Base-by-base conservation (phyloP, 1,140 invertebrate genomes). In the Augochlora pura region DNA sequence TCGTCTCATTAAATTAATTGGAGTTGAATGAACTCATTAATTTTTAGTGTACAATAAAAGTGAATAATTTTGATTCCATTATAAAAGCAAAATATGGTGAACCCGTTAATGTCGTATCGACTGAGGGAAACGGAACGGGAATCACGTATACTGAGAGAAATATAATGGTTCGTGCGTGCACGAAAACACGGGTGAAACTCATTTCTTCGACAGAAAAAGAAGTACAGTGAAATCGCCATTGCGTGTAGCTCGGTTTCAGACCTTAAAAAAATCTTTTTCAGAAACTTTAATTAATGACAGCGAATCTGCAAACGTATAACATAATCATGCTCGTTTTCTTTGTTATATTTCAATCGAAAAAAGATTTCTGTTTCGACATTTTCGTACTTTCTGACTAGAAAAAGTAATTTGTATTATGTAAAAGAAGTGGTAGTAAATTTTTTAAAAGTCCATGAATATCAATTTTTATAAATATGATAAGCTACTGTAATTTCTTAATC, bases 171-270 rank as follows among this genome's bases (percentile, higher is more conserved):
- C 25, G 32, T 64, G 68, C 54, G 63, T 27, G 69, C 52, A n/a
- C n/a, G 25, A n/a, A 49, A 62, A 67, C 42, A n/a, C 27, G 23
- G 73, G 75, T 72, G 80, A 86, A 80, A 86, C 64, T 82, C 25
- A 57, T 25, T 75, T 66, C 68, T 59, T 72, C 64, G 18, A 27
- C 66, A 54, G 60, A 54, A 27, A 32, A 32, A 42, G 16, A 68
- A 57, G 59, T 1, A 70, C 18, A 79, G 68, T 75, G 80, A 84
- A 84, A 84, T 70, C 82, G 67, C 12, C 39, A 76, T 79, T 59
- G 63, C 16, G 23, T 59, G 68, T 32, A 16, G 16, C 9, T 46
- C 16, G 60, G 39, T 60, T 42, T 54, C 49, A 59, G 12, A 6
- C 21, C n/a, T 12, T 62, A n/a, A 3, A 52, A 27, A 68, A 60